A percentile compares a stretch with the other conserved stretches of the same genome.
These are phyloP conservation scores for Therioaphis trifolii DNA, from an alignment of 2,888 invertebrate genomes.

Conservation along the genomic window DNA sequence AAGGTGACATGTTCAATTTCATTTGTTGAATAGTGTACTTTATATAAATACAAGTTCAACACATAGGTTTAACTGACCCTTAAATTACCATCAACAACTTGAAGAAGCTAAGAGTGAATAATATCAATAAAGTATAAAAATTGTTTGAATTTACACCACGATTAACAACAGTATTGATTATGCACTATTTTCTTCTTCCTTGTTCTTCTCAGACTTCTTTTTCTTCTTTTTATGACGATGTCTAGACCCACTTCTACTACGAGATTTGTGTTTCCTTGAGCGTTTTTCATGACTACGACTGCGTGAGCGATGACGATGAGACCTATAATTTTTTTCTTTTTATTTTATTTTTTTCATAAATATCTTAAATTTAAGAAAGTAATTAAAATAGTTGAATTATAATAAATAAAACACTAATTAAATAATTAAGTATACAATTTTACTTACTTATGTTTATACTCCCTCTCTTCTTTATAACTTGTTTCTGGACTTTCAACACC, in stretches of 20 bases:
- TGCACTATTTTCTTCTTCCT: slow-evolving; percentile 58
- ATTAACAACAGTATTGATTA: slow-evolving; percentile 29
- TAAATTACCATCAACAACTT: slow-evolving; percentile 32
- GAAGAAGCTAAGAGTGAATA: background rate
- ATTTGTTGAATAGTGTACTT: slow-evolving; percentile 11
- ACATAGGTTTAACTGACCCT: background rate
- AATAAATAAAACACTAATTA: too few relatives aligned
- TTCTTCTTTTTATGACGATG: slow-evolving; percentile 68
- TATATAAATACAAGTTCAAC: slow-evolving; percentile 10
- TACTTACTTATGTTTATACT: slow-evolving; percentile 59
- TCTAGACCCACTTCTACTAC: slow-evolving; percentile 67
- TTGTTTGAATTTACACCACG: slow-evolving; percentile 13
- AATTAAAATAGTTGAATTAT: background rate
- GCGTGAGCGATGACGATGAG: slow-evolving; percentile 66
- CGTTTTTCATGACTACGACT: slow-evolving; percentile 66
- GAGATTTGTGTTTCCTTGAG: slow-evolving; percentile 67
- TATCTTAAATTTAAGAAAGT: background rate
- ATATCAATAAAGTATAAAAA: slow-evolving; percentile 41
- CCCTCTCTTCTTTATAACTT: slow-evolving; percentile 60
- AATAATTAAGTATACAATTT: too few relatives aligned
- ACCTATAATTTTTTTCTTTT: slow-evolving; percentile 55
- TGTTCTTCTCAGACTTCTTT: slow-evolving; percentile 67
- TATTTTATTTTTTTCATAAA: background rate
- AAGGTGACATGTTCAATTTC: slow-evolving; percentile 4
- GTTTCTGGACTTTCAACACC: slow-evolving; percentile 59